These are phyloP conservation scores for Bemisia tabaci DNA, from an alignment of 1,140 invertebrate species.

Conservation along the genomic window DNA sequence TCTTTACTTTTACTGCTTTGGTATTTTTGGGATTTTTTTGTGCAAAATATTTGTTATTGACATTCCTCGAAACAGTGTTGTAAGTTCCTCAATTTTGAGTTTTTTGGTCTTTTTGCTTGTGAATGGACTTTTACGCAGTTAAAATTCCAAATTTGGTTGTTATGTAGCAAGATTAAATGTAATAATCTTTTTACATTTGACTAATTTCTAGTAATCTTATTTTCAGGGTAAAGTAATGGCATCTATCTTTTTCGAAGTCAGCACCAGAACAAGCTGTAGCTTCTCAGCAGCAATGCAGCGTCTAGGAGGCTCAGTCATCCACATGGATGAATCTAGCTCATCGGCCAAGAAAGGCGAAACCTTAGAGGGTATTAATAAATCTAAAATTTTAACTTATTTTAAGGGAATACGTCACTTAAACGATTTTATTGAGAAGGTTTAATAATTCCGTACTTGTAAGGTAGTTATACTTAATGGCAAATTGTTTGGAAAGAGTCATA, in stretches of 20 bases:
- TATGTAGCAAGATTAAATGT: no score
- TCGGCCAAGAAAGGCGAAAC: slow-evolving; percentile 95
- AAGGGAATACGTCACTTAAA: not conserved
- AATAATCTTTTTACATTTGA: no score
- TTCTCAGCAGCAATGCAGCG: slow-evolving; percentile 93
- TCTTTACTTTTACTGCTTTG: no score
- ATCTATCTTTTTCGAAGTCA: slow-evolving; percentile 94
- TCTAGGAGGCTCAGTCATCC: slow-evolving; percentile 80
- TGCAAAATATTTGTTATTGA: not conserved
- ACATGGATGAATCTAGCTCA: slow-evolving; percentile 76
- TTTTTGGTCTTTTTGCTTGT: not conserved
- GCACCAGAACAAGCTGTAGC: slow-evolving; percentile 89
- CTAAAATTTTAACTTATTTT: slow-evolving; percentile 1
- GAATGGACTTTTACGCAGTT: not conserved
- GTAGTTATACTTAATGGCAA: slow-evolving; percentile 1
- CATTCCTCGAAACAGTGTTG: not conserved
- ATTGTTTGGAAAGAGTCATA: no score
- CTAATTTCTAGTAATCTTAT: no score
- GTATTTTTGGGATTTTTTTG: not conserved
- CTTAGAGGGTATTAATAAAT: slow-evolving; percentile 50
- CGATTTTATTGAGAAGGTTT: not conserved
- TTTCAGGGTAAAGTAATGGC: slow-evolving; percentile 81
- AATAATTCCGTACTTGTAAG: not conserved
- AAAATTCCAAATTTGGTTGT: not conserved
- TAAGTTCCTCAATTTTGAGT: not conserved